phyloP scores from a whole-genome alignment of 2,113 vertebrate species.

The Oxyura jamaicensis region DNA sequence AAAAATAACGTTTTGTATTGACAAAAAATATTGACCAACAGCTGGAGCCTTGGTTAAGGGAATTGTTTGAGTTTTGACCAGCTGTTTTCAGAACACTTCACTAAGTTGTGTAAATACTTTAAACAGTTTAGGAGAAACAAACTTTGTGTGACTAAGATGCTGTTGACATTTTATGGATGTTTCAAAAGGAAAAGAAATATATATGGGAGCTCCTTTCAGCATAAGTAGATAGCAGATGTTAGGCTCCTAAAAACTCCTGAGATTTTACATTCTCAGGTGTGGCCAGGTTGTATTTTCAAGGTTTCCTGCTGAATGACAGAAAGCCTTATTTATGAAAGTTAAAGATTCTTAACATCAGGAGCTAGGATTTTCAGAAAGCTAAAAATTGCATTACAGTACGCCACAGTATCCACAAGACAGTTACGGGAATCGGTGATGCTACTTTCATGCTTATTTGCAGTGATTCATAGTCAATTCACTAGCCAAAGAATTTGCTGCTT shows the following conservation, averaged over 20 bases:
- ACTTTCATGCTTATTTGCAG: not conserved
- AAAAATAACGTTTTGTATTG: not conserved
- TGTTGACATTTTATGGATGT: not conserved
- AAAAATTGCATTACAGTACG: not conserved
- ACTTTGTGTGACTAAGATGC: not conserved
- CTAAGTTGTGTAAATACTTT: not conserved
- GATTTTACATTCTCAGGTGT: not conserved
- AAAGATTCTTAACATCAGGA: not conserved
- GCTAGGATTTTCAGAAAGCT: not conserved
- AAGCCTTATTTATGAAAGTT: not conserved
- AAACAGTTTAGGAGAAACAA: not conserved
- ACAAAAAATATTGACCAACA: not conserved
- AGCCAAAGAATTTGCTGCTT: not conserved
- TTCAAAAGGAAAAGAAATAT: not conserved
- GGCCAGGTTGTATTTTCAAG: not conserved
- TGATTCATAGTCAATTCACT: not conserved
- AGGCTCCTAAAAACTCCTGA: not conserved
- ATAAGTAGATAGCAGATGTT: not conserved
- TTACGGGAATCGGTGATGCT: not conserved
- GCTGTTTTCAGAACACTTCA: not conserved
- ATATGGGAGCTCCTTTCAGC: not conserved
- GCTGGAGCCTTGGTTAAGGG: not conserved
- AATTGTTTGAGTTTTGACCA: not conserved
- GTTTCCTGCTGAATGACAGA: not conserved
- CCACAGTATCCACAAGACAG: not conserved